Evolutionary conservation across 2,797 vertebrate species (phyloP), one percentile per base, ranked within the genome.

Genomic region (Steatocranus sp.): DNA sequence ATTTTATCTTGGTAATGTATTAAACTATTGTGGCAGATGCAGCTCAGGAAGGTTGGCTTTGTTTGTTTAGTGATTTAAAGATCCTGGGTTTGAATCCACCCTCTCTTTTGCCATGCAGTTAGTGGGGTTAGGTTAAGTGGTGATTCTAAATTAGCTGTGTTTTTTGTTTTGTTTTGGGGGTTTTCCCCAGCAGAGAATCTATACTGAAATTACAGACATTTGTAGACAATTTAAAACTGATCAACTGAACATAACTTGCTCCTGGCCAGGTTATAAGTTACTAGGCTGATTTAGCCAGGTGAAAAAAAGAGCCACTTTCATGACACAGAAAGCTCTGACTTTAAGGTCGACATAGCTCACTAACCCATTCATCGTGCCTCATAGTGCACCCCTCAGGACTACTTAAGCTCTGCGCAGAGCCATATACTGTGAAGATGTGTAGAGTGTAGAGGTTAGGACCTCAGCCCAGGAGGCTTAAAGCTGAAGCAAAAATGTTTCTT

Each of bases 1-100:
- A 76, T 87, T 88, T 89, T 88, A 36, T 80, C 10, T 32, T 2
- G 3, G 68, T 85, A 61, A 83, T 88, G 61, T 83, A 85, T 68
- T 66, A 70, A 88, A 80, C 63, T 63, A 23, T 18, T 81, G 73
- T 81, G 81, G 74, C 27, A 27, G 11, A 79, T 81, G 41, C 54
- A 73, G 15, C 84, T 81, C 9, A 15, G 74, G 7, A 70, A 75
- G 18, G 74, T 15, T 3, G 36, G 2, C 49, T 48, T 75, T 80
- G 61, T 77, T 70, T 78, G 5, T 25, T 68, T 56, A 66, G 54
- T 81, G n/a, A 85, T 50, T 83, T 79, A 32, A 20, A 63, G 58
- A 18, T 63, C 32, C 58, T 63, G n/a, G 58, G 5, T 20, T 63
- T 63, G 58, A 38, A 38, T 11, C n/a, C n/a, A 63, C 32, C 3